Base-by-base conservation (phyloP, 2,113 vertebrate genomes). In the Urocitellus parryii region DNA sequence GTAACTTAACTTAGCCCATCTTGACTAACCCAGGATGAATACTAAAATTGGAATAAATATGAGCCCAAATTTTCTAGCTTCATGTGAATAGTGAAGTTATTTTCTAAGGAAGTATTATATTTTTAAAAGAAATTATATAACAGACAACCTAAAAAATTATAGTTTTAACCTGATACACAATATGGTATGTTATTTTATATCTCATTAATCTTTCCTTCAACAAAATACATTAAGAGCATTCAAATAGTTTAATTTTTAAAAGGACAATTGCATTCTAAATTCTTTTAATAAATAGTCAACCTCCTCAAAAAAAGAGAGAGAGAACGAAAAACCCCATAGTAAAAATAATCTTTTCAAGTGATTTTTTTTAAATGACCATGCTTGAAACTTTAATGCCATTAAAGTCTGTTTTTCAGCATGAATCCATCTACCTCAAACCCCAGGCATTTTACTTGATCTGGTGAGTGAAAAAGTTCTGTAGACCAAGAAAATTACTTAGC, bases 401-500 rank as follows among this genome's bases (percentile, higher is more conserved):
- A 94, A 25, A 73, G 65, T 78, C 32, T 97, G n/a, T 93, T 80
- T 93, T 97, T 92, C 91, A 94, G 48, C 18, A 39, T 0, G 6
- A 94, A 95, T 12, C 45, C 51, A 80, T 74, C 14, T 90, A 10
- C 22, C 95, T 97, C 83, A 87, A 77, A 97, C 56, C 67, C 1
- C 1, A 94, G 94, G 89, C 29, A 82, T 89, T 98, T 97, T 13
- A 70, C 51, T 82, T 94, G 82, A 93, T 88, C 88, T 76, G 51
- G 53, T 24, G 18, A 94, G 74, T 94, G 76, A 63, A 67, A 90
- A 89, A 86, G 72, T 96, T 91, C 68, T 80, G 16, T 24, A 79
- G 56, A 93, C 94, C 90, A 95, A 93, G 90, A 94, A 95, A 95
- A 94, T 93, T 80, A 92, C n/a, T 90, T 42, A 90, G 81, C 82